Evolutionary conservation across 2,888 invertebrate species (phyloP).

Genomic region (Agriopis aurantiaria): DNA sequence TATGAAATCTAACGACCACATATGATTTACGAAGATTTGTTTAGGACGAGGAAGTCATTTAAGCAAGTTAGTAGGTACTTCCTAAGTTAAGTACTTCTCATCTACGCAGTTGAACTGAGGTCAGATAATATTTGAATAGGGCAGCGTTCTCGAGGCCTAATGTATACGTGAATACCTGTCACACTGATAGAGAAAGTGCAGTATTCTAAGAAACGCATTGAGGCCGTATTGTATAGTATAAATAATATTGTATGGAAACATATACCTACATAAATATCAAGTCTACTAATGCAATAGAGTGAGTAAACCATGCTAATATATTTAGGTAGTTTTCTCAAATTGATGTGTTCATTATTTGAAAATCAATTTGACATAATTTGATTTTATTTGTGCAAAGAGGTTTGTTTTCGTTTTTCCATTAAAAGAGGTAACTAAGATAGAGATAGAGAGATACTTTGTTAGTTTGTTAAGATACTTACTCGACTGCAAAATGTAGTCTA

Average conservation of each 20-base stretch:
- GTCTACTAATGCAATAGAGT: too few relatives aligned
- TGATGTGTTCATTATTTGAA: too few relatives aligned
- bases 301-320: too few relatives aligned
- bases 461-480: too few relatives aligned
- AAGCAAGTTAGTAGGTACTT: slow-evolving; percentile 3
- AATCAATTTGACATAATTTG: too few relatives aligned
- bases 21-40: slow-evolving; percentile 16
- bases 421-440: too few relatives aligned
- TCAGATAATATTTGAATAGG: slow-evolving; percentile 40
- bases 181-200: slow-evolving; percentile 36
- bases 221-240: background rate
- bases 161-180: background rate
- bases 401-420: too few relatives aligned
- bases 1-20: slow-evolving; percentile 14
- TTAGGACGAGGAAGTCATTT: slow-evolving; percentile 38
- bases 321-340: too few relatives aligned
- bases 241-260: background rate
- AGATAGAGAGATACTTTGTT: too few relatives aligned
- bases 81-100: slow-evolving; percentile 1
- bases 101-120: slow-evolving; percentile 41
- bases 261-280: background rate
- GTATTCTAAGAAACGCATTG: slow-evolving; percentile 32
- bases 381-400: too few relatives aligned
- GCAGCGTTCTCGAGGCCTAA: slow-evolving; percentile 22
- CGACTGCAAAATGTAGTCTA: too few relatives aligned